phyloP scores from a whole-genome alignment of 2,113 vertebrate genomes.

The Rhizomys pruinosus region DNA sequence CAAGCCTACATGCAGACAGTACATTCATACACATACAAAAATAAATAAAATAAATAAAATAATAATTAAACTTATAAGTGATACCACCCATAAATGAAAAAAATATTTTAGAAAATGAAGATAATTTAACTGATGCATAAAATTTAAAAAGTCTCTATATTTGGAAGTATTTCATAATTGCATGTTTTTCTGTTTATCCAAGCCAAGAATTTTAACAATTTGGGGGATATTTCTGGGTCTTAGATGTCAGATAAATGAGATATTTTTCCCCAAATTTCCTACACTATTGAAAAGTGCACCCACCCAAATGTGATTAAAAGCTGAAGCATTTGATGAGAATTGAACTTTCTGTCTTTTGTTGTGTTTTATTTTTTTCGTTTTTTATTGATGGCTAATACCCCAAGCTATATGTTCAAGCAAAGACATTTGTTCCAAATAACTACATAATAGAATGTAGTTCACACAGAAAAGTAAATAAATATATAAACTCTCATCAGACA shows the following conservation, averaged over 20 bases:
- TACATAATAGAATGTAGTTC: slow-evolving; percentile 48
- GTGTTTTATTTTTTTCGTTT: not conserved
- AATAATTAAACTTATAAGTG: slow-evolving; percentile 19
- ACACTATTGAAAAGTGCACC: not conserved
- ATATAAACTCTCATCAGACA: not conserved
- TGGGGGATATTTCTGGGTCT: not conserved
- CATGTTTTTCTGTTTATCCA: not conserved
- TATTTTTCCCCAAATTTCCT: not conserved
- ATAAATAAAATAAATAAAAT: too few relatives aligned
- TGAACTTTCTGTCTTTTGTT: not conserved
- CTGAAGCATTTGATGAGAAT: not conserved
- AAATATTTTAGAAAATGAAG: not conserved
- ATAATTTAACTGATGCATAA: not conserved
- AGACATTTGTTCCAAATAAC: slow-evolving; percentile 73
- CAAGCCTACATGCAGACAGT: too few relatives aligned
- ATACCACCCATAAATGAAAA: not conserved
- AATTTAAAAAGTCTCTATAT: not conserved
- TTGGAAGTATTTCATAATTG: not conserved
- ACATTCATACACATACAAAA: too few relatives aligned
- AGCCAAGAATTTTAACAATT: not conserved
- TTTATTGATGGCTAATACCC: not conserved
- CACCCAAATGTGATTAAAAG: slow-evolving; percentile 9
- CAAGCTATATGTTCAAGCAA: not conserved
- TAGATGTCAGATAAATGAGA: not conserved
- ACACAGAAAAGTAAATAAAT: not conserved